Base-by-base conservation (phyloP, 2,888 invertebrate genomes). In the Thalpophila matura region DNA sequence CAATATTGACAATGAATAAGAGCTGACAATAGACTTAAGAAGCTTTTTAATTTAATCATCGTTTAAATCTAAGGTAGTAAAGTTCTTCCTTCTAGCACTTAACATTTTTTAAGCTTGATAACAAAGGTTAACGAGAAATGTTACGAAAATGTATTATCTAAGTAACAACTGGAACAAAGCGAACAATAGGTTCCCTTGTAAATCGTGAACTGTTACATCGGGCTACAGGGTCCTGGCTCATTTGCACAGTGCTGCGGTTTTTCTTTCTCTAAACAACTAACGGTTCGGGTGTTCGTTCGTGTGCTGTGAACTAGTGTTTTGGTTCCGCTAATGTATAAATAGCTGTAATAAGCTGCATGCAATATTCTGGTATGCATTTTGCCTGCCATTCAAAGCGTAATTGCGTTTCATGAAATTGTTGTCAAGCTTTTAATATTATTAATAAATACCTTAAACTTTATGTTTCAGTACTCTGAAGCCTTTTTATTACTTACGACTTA, bases 171-270 rank as follows among this genome's bases (percentile, higher is more conserved):
- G 46, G n/a, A 74, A 70, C 71, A 63, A 61, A 51, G 42, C 43
- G 31, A 69, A 79, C 77, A 79, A 68, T 68, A 45, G 50, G 29
- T 54, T 24, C 16, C 33, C 27, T 43, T 53, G 54, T 72, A 77
- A 57, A 76, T 70, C 42, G 40, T 47, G 55, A 62, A 64, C 51
- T 56, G 60, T 62, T 43, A 65, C 33, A 20, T 46, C 38, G 20
- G 9, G 45, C 51, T 45, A 20, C 54, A 51, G 46, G 51, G 66
- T 69, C 47, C 57, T 55, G 62, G 62, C 49, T 51, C 49, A 50
- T 72, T 61, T 57, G 38, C 56, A 60, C 50, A 40, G 55, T 4
- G 27, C 38, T 71, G 72, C 45, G 79, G 67, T 67, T 76, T 71
- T 72, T 66, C 59, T 74, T 62, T 67, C 55, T 59, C 33, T 61